Evolutionary conservation across 1,140 invertebrate genomes (phyloP).

Genomic region (Uloborus diversus): DNA sequence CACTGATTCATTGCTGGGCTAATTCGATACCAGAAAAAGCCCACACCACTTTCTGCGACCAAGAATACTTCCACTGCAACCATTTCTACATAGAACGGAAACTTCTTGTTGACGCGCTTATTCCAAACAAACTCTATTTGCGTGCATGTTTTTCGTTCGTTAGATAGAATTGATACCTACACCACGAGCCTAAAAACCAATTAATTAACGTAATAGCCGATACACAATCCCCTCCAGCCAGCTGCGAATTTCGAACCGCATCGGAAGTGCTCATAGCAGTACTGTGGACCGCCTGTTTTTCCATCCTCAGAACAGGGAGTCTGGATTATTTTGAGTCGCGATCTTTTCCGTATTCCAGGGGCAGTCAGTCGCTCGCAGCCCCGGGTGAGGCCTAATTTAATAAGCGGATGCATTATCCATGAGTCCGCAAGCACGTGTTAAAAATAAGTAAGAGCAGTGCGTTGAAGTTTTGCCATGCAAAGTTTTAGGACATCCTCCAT

Average conservation of each 20-base stretch:
- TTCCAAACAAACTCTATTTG: background rate
- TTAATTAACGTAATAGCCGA: background rate
- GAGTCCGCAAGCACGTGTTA: constrained; percentile 30
- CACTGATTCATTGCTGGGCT: too few relatives aligned
- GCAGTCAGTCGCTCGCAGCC: constrained; percentile 7
- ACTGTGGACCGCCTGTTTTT: too few relatives aligned
- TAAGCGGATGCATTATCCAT: constrained; percentile 39
- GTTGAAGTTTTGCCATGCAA: constrained; percentile 45
- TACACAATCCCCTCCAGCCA: background rate
- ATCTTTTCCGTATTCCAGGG: constrained; percentile 10
- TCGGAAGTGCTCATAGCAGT: too few relatives aligned
- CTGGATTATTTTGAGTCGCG: constrained; percentile 25
- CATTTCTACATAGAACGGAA: too few relatives aligned
- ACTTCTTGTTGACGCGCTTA: background rate
- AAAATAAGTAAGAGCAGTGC: constrained; percentile 39
- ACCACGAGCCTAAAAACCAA: background rate
- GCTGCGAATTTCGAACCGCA: background rate
- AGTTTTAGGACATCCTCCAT: background rate
- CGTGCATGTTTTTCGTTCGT: too few relatives aligned
- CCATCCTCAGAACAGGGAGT: constrained; percentile 8
- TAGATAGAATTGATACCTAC: too few relatives aligned
- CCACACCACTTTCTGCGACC: too few relatives aligned
- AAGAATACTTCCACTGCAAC: too few relatives aligned
- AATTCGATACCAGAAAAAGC: too few relatives aligned
- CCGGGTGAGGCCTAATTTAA: constrained; percentile 13